Conservation (phyloP, 2,888 invertebrate species). For the Microplitis deprimator region DNA sequence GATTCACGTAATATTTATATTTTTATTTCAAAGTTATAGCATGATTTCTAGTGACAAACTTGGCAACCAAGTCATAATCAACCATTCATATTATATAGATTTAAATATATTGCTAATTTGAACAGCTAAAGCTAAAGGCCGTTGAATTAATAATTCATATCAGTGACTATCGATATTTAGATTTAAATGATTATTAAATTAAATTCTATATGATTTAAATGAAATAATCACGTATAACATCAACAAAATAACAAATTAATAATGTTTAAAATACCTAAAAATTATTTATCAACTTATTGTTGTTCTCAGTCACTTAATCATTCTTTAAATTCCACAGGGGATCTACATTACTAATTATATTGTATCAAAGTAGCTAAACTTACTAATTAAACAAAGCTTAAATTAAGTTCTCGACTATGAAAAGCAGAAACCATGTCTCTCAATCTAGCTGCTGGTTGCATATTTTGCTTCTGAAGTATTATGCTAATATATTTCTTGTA, state of each 20-base stretch:
- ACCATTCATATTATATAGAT: too few relatives aligned
- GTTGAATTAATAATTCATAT: too few relatives aligned
- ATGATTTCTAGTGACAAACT: too few relatives aligned
- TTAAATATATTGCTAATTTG: too few relatives aligned
- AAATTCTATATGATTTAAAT: too few relatives aligned
- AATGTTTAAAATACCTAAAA: neutral
- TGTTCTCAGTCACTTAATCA: neutral
- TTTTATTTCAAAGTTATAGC: too few relatives aligned
- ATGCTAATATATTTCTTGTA: neutral
- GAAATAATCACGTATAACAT: too few relatives aligned
- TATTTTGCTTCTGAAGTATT: neutral
- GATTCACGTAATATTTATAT: too few relatives aligned
- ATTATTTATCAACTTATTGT: neutral
- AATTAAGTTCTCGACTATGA: conserved; percentile 46
- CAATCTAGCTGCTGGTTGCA: neutral
- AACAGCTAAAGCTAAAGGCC: too few relatives aligned
- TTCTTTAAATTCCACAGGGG: neutral
- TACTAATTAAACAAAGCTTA: conserved; percentile 52
- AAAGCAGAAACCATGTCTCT: neutral
- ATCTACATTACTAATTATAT: conserved; percentile 38
- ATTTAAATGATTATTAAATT: too few relatives aligned
- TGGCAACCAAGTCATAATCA: too few relatives aligned
- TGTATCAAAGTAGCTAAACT: conserved; percentile 39
- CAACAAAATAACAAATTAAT: neutral
- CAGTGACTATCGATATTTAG: too few relatives aligned